A percentile compares a stretch with the other conserved stretches of the same genome.
Evolutionary conservation across 2,888 invertebrate genomes (phyloP).

Genomic region (Campoletis raptor): DNA sequence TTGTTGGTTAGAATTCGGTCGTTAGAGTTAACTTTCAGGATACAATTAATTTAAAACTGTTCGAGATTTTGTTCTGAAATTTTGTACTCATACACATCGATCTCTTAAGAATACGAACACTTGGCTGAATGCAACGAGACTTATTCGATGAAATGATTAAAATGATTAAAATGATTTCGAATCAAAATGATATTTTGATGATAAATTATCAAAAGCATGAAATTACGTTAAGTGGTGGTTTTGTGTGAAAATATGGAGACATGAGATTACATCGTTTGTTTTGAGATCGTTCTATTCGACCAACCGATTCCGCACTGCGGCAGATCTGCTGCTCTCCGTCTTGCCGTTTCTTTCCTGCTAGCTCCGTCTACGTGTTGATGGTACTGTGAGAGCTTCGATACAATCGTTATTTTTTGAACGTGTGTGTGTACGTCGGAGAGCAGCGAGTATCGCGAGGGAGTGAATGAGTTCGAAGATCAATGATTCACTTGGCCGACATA

Average conservation of each 20-base stretch:
- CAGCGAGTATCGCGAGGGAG: slow-evolving; percentile 57
- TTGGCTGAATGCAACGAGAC: neutral
- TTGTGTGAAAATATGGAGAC: neutral
- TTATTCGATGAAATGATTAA: neutral
- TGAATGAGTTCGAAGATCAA: slow-evolving; percentile 70
- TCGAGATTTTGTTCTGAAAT: too few species aligned
- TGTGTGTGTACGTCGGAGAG: slow-evolving; percentile 16
- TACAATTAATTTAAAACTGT: too few species aligned
- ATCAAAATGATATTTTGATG: neutral
- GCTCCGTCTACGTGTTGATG: slow-evolving; percentile 33
- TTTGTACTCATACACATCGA: too few species aligned
- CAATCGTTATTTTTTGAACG: slow-evolving; percentile 3
- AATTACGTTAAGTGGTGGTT: neutral
- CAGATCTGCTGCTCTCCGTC: slow-evolving; percentile 39
- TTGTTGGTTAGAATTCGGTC: too few species aligned
- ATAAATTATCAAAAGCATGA: neutral
- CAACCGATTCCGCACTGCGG: slow-evolving; percentile 65
- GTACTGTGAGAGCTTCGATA: slow-evolving; percentile 47
- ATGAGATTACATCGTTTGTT: neutral
- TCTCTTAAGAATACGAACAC: too few species aligned
- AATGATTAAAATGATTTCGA: too few species aligned
- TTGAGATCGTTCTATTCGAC: slow-evolving; percentile 47
- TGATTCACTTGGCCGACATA: slow-evolving; percentile 68
- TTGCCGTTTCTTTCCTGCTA: slow-evolving; percentile 28
- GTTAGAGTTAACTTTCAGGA: too few species aligned